These are phyloP conservation scores for Caenorhabditis afra DNA, from an alignment of 2,888 invertebrate genomes.

Conservation along the genomic window DNA sequence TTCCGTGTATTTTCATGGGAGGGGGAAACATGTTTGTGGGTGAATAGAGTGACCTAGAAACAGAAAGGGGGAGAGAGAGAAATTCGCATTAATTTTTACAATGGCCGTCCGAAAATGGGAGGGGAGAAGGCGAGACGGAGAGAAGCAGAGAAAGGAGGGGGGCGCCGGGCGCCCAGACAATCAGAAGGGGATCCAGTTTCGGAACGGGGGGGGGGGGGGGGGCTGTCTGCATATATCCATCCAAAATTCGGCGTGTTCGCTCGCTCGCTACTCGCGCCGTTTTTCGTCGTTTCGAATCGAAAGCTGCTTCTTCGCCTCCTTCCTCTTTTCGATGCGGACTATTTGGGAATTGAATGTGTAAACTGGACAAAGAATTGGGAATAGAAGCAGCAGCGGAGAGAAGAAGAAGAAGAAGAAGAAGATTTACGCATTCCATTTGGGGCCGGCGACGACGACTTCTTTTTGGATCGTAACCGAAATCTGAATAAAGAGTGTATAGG, in stretches of 20 bases:
- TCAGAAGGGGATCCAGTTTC: conserved; percentile 37
- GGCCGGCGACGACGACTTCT: too few relatives aligned
- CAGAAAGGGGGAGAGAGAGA: too few relatives aligned
- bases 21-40: conserved; percentile 44
- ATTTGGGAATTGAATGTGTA: conserved; percentile 32
- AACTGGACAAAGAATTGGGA: conserved; percentile 37
- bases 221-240: not conserved
- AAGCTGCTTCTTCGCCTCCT: conserved; percentile 5
- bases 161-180: too few relatives aligned
- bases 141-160: conserved; percentile 11
- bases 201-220: too few relatives aligned
- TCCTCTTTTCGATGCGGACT: conserved; percentile 17
- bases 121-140: conserved; percentile 2
- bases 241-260: conserved; percentile 12
- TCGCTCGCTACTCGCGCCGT: too few relatives aligned
- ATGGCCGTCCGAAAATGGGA: conserved; percentile 15
- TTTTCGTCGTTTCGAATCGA: too few relatives aligned
- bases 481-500: too few relatives aligned
- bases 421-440: not conserved
- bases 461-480: too few relatives aligned
- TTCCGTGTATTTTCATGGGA: too few relatives aligned
- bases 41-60: conserved; percentile 57
- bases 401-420: not conserved
- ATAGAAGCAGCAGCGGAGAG: not conserved
- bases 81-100: conserved; percentile 60